Evolutionary conservation across 2,113 vertebrate genomes (phyloP).

Genomic region (Bungarus multicinctus): DNA sequence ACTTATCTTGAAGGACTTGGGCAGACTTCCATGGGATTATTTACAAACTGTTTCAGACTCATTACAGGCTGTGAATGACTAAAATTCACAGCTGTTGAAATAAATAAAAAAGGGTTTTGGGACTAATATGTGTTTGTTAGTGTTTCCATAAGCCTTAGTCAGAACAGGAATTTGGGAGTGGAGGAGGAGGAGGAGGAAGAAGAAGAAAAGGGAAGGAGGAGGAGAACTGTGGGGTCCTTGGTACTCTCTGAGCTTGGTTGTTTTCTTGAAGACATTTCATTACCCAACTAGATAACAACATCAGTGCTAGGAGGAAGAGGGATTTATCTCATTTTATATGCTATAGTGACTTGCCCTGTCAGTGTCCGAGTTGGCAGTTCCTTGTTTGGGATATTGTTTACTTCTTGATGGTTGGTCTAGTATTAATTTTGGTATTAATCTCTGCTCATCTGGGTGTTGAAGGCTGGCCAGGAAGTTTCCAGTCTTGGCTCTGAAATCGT

Average conservation of each 20-base stretch:
- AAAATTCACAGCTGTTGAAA: no score
- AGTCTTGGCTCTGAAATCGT: neutral
- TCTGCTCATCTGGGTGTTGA: neutral
- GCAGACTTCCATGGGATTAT: no score
- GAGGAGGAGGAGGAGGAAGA: neutral
- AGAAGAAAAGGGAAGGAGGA: no score
- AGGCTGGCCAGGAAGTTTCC: neutral
- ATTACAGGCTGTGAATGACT: no score
- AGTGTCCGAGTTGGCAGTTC: neutral
- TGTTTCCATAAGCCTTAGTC: no score
- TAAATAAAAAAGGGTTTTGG: no score
- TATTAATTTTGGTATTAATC: neutral
- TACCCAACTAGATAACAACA: neutral
- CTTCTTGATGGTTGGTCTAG: neutral
- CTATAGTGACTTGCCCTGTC: neutral
- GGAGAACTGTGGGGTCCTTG: neutral
- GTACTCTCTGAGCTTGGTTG: neutral
- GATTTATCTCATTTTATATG: neutral
- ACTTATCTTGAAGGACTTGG: no score
- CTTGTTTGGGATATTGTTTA: neutral
- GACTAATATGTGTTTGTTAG: no score
- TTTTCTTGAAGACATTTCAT: neutral
- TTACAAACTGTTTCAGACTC: no score
- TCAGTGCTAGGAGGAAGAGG: neutral
- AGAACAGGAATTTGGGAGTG: no score